Evolutionary conservation across 2,113 vertebrate species (phyloP), one percentile per base, ranked within the genome.

Genomic region (Onychostoma macrolepis): DNA sequence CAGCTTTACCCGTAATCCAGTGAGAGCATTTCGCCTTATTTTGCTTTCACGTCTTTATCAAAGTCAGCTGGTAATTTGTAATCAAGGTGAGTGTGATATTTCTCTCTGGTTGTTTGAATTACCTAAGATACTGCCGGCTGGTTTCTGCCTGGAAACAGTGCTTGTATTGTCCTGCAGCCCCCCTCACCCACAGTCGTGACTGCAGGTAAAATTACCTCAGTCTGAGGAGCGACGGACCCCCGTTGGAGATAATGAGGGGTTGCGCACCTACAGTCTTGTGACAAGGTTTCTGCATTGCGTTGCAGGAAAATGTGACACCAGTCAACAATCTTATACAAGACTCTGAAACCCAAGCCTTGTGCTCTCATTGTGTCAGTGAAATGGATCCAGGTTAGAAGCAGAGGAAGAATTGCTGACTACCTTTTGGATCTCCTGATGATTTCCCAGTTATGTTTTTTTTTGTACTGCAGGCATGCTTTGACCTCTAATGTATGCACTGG

Each of bases 91-190:
- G 24, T 53, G 15, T 86, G 43, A 50, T 63, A 69, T 82, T 85
- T 72, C 38, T 72, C 38, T 72, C 33, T 24, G 87, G 82, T 72
- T 90, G 84, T 87, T 91, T 87, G 50, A 87, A 87, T 91, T 75
- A n/a, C 28, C 81, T 58, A 65, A 85, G 89, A 90, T 87, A 92
- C 90, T 80, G 65, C 88, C 85, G 84, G 50, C 86, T 84, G 81
- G 83, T 91, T 85, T 93, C 92, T 92, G 92, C 93, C 92, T 83
- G 81, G 93, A 93, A 90, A 94, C 92, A 94, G 90, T 30, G 89
- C 89, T 86, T 93, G 89, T 36, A 85, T 86, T 88, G 89, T 86
- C 88, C 88, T 83, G 77, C 79, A 72, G 56, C 69, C 43, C 63
- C 75, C 83, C 48, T 41, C 43, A 36, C 24, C 58, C 17, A 48